Evolutionary conservation across 2,113 vertebrate species (phyloP).

Genomic region (Oreochromis tanganicae): DNA sequence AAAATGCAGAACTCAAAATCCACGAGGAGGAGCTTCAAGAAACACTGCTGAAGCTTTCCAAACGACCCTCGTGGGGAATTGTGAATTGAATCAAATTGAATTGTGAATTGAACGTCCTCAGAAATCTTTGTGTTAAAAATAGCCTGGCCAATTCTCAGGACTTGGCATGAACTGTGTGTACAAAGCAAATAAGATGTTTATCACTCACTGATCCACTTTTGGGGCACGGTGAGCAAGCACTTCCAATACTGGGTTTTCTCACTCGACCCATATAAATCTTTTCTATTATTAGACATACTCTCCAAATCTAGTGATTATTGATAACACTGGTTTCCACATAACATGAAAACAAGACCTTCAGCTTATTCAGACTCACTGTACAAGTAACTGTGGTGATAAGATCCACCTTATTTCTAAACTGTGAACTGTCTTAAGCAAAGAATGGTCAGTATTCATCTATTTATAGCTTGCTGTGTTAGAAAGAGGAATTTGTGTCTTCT

Average conservation of each 20-base stretch:
- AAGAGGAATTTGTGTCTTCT: neutral
- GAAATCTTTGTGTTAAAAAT: neutral
- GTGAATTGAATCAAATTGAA: neutral
- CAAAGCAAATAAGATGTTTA: neutral
- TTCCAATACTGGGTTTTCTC: neutral
- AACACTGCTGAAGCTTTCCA: neutral
- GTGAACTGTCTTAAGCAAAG: neutral
- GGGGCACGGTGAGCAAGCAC: neutral
- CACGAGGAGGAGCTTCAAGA: neutral
- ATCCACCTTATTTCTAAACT: neutral
- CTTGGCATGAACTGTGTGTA: neutral
- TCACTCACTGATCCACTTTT: neutral
- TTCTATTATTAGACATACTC: constrained; percentile 19
- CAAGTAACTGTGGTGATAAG: neutral
- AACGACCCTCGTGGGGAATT: neutral
- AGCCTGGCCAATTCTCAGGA: neutral
- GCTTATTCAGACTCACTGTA: neutral
- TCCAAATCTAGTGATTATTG: neutral
- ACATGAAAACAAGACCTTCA: neutral
- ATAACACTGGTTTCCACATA: neutral
- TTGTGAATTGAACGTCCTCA: neutral
- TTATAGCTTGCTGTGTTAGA: neutral
- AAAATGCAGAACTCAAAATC: neutral
- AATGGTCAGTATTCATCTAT: neutral
- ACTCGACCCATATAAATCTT: neutral